Base-by-base conservation (phyloP, 2,797 vertebrate genomes). In the Xiphophorus birchmanni region DNA sequence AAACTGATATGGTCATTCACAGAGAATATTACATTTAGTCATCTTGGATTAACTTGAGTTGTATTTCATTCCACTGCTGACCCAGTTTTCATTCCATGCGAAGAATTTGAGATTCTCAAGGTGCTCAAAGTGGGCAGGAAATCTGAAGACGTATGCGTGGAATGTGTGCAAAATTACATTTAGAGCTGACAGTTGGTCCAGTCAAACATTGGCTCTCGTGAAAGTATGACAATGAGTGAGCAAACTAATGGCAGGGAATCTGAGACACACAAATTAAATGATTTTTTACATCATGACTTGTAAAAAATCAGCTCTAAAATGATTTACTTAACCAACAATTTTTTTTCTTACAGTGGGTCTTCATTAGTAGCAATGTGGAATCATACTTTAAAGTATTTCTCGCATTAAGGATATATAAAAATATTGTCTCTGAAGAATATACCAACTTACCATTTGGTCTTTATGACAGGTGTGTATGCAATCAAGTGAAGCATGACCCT, bases 161-260 rank as follows among this genome's bases (percentile, higher is more conserved):
- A 65, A 65, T 65, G 32, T 67, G 65, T 40, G 21, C 37, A 67
- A 63, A 63, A 63, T 63, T 29, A 35, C 60, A 63, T 54, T 67
- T 40, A 40, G 63, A 67, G 63, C 37, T 65, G 17, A 18, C 35
- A 67, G 63, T 37, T 67, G 63, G 29, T 67, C 18, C 29, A 67
- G 63, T 37, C 35, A 37, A 67, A 67, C 37, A 67, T 2, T 1
- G 65, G 37, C 37, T 67, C 35, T 42, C 4, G 1, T 42, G 17
- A 42, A 26, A 67, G 65, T 67, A 67, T 21, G 18, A 67, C 17
- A 37, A 65, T 40, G 37, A 42, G 35, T 67, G 9, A 26, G 18
- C 23, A 23, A 67, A 40, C 35, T 18, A 42, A 67, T 11, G 18
- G 9, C 37, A 42, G 18, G 8, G 42, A 11, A 32, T 32, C 58